Percentiles rank a stretch among this genome's conserved stretches.
These are phyloP conservation scores for Philotrypesis tridentata DNA, from an alignment of 1,140 invertebrate species.

Conservation along the genomic window DNA sequence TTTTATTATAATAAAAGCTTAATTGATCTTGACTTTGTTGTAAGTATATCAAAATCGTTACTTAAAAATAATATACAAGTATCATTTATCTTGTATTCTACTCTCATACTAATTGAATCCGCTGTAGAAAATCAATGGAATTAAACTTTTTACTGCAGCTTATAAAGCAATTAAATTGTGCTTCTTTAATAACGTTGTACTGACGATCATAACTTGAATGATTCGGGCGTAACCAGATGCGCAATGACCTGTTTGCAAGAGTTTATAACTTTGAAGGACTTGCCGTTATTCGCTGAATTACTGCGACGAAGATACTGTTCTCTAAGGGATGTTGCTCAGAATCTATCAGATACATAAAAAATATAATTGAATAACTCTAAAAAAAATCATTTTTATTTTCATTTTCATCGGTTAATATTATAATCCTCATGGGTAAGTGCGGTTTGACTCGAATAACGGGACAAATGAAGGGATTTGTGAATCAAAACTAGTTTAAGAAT, in stretches of 20 bases:
- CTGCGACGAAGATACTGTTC: not conserved
- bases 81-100: too few relatives aligned
- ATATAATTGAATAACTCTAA: too few relatives aligned
- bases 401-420: not conserved
- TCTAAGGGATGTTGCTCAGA: not conserved
- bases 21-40: not conserved
- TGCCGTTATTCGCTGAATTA: not conserved
- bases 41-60: not conserved
- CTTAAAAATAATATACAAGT: not conserved
- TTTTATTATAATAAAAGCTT: not conserved
- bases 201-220: not conserved
- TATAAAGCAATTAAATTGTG: too few relatives aligned
- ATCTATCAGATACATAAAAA: not conserved
- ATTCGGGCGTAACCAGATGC: not conserved
- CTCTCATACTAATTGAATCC: too few relatives aligned
- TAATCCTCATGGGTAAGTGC: not conserved
- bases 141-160: too few relatives aligned
- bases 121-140: too few relatives aligned
- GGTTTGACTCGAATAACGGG: conserved; percentile 23
- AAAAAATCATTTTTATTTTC: too few relatives aligned
- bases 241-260: not conserved
- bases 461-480: conserved; percentile 8
- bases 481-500: conserved; percentile 35
- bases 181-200: too few relatives aligned
- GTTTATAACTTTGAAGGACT: not conserved